These are phyloP conservation scores for Melanerpes formicivorus DNA, from an alignment of 2,113 vertebrate species.

Conservation along the genomic window DNA sequence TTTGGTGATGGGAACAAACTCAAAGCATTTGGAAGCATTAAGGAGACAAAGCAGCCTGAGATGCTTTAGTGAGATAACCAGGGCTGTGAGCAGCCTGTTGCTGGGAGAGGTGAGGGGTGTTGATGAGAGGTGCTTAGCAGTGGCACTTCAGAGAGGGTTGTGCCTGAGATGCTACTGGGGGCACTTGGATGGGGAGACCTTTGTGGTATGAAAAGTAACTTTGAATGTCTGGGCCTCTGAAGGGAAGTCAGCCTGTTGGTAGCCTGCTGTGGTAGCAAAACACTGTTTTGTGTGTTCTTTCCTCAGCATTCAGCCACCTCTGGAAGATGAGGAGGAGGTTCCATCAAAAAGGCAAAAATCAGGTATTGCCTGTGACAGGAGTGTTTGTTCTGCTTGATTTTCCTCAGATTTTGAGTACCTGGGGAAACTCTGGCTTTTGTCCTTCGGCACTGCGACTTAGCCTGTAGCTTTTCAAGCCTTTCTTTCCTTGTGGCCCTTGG, in stretches of 20 bases:
- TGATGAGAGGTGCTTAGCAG: neutral
- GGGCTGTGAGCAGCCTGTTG: too few species aligned
- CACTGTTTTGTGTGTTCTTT: neutral
- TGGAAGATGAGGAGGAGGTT: neutral
- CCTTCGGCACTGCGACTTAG: neutral
- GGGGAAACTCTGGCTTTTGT: neutral
- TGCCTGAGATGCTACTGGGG: neutral
- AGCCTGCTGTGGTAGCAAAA: neutral
- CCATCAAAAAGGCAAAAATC: neutral
- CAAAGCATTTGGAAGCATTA: neutral
- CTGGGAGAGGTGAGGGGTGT: neutral
- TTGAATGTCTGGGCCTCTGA: neutral
- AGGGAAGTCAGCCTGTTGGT: neutral
- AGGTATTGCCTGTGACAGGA: neutral
- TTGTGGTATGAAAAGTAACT: neutral
- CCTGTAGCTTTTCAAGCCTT: neutral
- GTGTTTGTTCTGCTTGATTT: neutral
- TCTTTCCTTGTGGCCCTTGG: neutral
- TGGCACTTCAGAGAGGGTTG: neutral
- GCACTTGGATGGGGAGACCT: neutral
- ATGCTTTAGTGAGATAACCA: too few species aligned
- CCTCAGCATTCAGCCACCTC: neutral
- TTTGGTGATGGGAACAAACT: neutral
- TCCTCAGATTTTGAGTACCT: neutral
- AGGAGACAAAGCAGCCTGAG: too few species aligned